Conservation (phyloP, 1,140 invertebrate species). For the Hyles vespertilio region DNA sequence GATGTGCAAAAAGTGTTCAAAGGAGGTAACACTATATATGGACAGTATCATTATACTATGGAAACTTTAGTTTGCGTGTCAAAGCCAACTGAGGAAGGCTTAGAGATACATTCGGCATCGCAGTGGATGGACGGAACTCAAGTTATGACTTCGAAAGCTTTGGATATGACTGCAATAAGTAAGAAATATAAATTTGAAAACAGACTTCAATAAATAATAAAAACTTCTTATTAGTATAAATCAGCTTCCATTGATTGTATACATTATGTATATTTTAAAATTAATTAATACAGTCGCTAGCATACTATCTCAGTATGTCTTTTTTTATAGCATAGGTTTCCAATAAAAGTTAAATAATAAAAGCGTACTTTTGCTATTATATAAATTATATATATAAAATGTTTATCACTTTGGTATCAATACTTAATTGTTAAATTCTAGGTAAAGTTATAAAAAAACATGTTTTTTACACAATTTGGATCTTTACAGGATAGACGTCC, state of each 20-base stretch:
- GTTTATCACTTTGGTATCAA: too few species aligned
- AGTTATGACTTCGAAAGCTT: slow-evolving; percentile 68
- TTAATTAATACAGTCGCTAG: too few species aligned
- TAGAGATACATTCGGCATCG: slow-evolving; percentile 77
- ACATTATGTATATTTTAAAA: too few species aligned
- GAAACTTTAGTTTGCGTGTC: slow-evolving; percentile 79
- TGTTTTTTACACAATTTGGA: neutral
- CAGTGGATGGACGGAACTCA: slow-evolving; percentile 80
- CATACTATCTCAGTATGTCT: too few species aligned
- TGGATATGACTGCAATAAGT: slow-evolving; percentile 60
- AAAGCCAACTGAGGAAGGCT: slow-evolving; percentile 78
- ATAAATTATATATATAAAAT: too few species aligned
- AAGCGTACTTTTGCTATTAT: too few species aligned
- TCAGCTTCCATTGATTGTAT: too few species aligned
- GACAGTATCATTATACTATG: slow-evolving; percentile 48
- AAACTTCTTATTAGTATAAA: too few species aligned
- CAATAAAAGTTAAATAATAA: too few species aligned
- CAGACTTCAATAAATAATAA: neutral
- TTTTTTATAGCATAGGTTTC: too few species aligned
- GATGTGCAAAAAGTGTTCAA: slow-evolving; percentile 47
- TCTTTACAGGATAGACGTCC: slow-evolving; percentile 69
- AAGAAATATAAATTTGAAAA: slow-evolving; percentile 5
- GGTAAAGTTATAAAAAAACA: too few species aligned
- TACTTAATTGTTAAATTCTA: too few species aligned
- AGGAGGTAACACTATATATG: slow-evolving; percentile 39